Evolutionary conservation across 2,797 vertebrate genomes (phyloP).

Genomic region (Threskiornis aethiopicus): DNA sequence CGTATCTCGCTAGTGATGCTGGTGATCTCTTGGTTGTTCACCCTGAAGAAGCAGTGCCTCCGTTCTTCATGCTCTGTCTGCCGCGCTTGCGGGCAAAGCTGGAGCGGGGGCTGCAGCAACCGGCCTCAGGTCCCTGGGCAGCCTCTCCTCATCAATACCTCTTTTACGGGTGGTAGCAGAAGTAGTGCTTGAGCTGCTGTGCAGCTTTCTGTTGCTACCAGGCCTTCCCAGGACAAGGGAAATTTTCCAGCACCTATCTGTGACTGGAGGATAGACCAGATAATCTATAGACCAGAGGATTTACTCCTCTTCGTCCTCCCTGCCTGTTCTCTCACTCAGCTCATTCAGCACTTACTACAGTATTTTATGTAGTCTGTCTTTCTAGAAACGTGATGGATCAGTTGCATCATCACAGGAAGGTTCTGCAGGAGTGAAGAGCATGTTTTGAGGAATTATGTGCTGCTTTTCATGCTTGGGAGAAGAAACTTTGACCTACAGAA

Average conservation of each 20-base stretch:
- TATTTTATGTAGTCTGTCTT: background rate
- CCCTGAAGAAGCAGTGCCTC: background rate
- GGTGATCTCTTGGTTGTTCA: background rate
- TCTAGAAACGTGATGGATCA: background rate
- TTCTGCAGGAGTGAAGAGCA: background rate
- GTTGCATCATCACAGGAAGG: background rate
- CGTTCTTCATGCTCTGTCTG: background rate
- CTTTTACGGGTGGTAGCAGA: background rate
- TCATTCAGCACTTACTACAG: background rate
- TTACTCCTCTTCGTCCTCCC: background rate
- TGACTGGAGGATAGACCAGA: background rate
- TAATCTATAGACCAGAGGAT: background rate
- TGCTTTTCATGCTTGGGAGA: background rate
- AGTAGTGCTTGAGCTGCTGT: background rate
- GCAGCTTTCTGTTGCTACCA: background rate
- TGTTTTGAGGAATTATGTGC: background rate
- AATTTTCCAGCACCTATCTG: background rate
- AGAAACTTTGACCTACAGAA: background rate
- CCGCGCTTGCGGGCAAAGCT: background rate
- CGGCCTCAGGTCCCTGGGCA: background rate
- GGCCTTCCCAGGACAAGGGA: background rate
- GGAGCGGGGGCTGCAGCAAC: background rate
- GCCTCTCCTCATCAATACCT: background rate
- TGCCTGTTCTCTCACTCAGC: background rate
- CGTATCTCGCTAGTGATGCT: fast-evolving